Evolutionary conservation across 2,113 vertebrate genomes (phyloP), one percentile per base, ranked within the genome.

Genomic region (Astur gentilis): DNA sequence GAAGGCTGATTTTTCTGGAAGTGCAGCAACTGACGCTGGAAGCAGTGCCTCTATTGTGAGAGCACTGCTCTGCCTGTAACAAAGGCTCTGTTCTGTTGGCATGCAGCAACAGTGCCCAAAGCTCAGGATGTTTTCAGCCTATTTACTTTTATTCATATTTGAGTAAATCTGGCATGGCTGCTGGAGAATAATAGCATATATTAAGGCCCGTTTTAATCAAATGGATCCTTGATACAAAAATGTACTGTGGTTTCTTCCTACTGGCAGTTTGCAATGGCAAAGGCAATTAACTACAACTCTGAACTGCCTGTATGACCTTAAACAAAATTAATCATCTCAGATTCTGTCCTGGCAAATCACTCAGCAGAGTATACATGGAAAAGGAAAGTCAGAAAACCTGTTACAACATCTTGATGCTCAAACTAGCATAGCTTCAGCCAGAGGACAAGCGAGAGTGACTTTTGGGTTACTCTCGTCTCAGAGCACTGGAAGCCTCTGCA

Each of bases 101-200:
- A 47, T 0, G 0, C 60, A 89, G 80, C 76, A 87, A 87, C 77
- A 91, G 80, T 1, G 23, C 70, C 57, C 73, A 72, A 76, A 95
- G 94, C 89, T 91, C 95, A 91, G 93, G 92, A 93, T 87, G 87
- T 96, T 96, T 95, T 92, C 93, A 83, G 69, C 93, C 87, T 87
- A 70, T 94, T 95, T 95, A 62, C 80, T 95, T 86, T 83, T 84
- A 72, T 95, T 93, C 5, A 10, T 91, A 31, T 71, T 92, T 69
- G 47, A 95, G 69, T 82, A 91, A 76, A 89, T 87, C 86, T 82
- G 83, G 57, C 40, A 45, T 55, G 72, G 66, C 77, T 93, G 73
- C 61, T 92, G 57, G 32, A 93, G 72, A 93, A 77, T 66, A 92
- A 80, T 26, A 92, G 62, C 32, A 38, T 72, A 18, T 89, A 93